Evolutionary conservation across 64 coral and sea anemone species (phyloP).

Genomic region (Actinia equina): DNA sequence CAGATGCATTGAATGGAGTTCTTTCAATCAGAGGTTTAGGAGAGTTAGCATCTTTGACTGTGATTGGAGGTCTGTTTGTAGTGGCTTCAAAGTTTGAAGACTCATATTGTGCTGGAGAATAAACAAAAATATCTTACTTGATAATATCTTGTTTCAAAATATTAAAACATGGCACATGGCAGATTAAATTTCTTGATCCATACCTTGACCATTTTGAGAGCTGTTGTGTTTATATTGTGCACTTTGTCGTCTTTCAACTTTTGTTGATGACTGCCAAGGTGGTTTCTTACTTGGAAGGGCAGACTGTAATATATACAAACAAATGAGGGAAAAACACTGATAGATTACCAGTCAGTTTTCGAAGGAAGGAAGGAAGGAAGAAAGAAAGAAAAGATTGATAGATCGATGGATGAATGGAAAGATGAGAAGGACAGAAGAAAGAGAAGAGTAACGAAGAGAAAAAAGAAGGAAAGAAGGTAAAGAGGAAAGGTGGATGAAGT

Average conservation of each 20-base stretch:
- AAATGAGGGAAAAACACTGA: not conserved
- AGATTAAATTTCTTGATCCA: not conserved
- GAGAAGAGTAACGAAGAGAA: no score
- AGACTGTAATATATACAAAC: not conserved
- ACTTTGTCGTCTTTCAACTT: not conserved
- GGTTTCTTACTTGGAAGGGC: not conserved
- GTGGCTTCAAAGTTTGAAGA: not conserved
- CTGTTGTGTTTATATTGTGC: not conserved
- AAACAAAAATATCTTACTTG: not conserved
- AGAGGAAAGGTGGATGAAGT: no score
- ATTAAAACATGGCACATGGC: not conserved
- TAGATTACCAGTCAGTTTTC: not conserved
- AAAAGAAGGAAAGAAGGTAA: no score
- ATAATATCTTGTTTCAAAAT: no score
- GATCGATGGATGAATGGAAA: not conserved
- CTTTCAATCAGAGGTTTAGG: not conserved
- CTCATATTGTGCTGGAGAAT: not conserved
- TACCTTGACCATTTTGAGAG: not conserved
- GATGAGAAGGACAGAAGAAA: not conserved
- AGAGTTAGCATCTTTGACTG: not conserved
- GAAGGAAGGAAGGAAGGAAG: not conserved
- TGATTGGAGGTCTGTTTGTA: not conserved
- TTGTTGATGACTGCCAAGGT: not conserved
- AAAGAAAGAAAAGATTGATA: not conserved
- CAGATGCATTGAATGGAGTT: not conserved